Percentiles rank a stretch among this genome's conserved stretches.
These are phyloP conservation scores for Sardina pilchardus DNA, from an alignment of 2,113 vertebrate genomes.

Conservation along the genomic window DNA sequence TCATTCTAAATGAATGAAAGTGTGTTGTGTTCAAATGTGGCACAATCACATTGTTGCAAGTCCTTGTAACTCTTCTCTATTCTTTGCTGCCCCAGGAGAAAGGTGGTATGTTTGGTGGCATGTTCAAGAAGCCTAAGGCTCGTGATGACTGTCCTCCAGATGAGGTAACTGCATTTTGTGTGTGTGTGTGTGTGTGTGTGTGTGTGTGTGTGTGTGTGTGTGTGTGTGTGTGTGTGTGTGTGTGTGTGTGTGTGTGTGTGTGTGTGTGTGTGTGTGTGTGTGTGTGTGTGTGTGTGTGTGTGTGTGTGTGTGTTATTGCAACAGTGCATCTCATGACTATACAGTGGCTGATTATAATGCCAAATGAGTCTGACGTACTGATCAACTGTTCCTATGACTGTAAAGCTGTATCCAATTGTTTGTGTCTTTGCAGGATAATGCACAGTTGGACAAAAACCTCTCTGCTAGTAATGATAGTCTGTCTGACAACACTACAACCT, in stretches of 20 bases:
- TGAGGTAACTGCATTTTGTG: slow-evolving; percentile 38
- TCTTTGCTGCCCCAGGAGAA: slow-evolving; percentile 48
- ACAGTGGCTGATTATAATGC: not conserved
- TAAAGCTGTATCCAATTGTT: not conserved
- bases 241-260: too few species aligned
- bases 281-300: too few species aligned
- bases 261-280: not conserved
- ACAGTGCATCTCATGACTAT: too few species aligned
- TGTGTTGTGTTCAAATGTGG: too few species aligned
- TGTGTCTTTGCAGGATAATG: not conserved
- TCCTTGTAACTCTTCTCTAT: not conserved
- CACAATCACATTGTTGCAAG: not conserved
- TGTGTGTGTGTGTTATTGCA: too few species aligned
- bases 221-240: not conserved
- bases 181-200: not conserved
- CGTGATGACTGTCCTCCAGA: slow-evolving; percentile 45
- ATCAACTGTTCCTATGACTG: not conserved
- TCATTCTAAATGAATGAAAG: too few species aligned
- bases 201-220: too few species aligned
- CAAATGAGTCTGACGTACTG: not conserved
- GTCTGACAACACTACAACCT: slow-evolving; percentile 28
- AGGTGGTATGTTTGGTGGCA: slow-evolving; percentile 54
- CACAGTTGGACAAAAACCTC: slow-evolving; percentile 30
- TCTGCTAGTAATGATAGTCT: slow-evolving; percentile 49
- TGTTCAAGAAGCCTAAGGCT: slow-evolving; percentile 59